phyloP scores from a whole-genome alignment of 2,888 invertebrate species.

The Punctoribates punctum region DNA sequence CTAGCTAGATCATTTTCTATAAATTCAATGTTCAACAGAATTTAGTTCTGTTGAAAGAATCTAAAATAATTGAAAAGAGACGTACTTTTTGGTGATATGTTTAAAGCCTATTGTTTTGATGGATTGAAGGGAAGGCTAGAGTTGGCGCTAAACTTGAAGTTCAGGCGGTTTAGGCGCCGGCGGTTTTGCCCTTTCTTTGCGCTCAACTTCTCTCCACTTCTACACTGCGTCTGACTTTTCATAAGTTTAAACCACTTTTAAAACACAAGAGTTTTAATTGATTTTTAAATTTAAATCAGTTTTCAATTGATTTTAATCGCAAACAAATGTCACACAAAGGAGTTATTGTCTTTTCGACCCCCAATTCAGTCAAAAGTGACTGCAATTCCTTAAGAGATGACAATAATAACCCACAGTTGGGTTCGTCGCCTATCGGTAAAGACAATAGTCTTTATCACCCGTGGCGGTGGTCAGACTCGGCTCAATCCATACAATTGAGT shows the following conservation, averaged over 20 bases:
- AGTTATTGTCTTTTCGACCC: conserved; percentile 26
- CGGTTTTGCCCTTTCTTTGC: conserved; percentile 8
- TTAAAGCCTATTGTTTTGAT: no score
- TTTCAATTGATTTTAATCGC: not conserved
- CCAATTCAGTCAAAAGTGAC: not conserved
- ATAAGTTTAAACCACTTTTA: not conserved
- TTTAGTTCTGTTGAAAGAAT: no score
- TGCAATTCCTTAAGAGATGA: not conserved
- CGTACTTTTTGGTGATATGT: no score
- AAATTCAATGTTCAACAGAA: no score
- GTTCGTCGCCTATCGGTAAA: conserved; percentile 4
- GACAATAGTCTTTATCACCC: conserved; percentile 34
- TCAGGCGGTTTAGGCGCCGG: not conserved
- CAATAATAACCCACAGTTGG: conserved; percentile 10
- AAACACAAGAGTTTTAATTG: conserved; percentile 9
- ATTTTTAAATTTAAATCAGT: conserved; percentile 8
- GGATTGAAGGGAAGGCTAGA: no score
- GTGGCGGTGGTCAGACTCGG: conserved; percentile 35
- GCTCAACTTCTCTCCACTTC: not conserved
- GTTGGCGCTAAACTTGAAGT: no score
- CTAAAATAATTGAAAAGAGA: no score
- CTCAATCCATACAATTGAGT: conserved; percentile 31
- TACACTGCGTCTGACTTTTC: no score
- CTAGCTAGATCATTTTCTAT: no score
- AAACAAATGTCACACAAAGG: conserved; percentile 11